These are phyloP conservation scores for Styela plicata DNA, from an alignment of 23 tunicate species.

Conservation along the genomic window DNA sequence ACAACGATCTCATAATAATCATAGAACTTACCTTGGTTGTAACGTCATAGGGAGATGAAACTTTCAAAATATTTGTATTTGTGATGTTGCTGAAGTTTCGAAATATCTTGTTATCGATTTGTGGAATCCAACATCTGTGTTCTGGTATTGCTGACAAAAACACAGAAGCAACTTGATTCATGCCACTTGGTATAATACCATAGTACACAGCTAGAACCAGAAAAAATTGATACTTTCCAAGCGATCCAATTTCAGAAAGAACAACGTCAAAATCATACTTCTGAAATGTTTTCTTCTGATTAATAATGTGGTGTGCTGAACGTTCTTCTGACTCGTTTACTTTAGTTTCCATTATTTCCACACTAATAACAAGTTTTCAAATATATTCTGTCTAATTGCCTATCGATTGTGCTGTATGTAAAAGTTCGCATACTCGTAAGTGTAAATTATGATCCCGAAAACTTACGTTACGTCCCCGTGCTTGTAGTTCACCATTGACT, in stretches of 20 bases:
- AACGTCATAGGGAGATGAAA: neutral
- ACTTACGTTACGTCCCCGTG: too few species aligned
- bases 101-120: neutral
- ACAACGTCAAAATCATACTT: constrained; percentile 59
- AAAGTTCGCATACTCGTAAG: too few species aligned
- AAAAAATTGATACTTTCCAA: constrained; percentile 74
- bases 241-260: constrained; percentile 54
- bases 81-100: neutral
- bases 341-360: too few species aligned
- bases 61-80: neutral
- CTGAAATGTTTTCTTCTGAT: too few species aligned
- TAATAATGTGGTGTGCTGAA: too few species aligned
- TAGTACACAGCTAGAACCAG: constrained; percentile 59
- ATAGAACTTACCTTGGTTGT: neutral
- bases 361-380: too few species aligned
- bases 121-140: constrained; percentile 30
- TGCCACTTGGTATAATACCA: constrained; percentile 61
- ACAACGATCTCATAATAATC: too few species aligned
- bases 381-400: too few species aligned
- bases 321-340: too few species aligned
- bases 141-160: constrained; percentile 61
- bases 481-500: too few species aligned
- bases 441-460: too few species aligned
- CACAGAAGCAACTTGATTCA: constrained; percentile 73
- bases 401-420: too few species aligned